Base-by-base conservation (phyloP, 2,797 vertebrate genomes). In the Threskiornis aethiopicus region DNA sequence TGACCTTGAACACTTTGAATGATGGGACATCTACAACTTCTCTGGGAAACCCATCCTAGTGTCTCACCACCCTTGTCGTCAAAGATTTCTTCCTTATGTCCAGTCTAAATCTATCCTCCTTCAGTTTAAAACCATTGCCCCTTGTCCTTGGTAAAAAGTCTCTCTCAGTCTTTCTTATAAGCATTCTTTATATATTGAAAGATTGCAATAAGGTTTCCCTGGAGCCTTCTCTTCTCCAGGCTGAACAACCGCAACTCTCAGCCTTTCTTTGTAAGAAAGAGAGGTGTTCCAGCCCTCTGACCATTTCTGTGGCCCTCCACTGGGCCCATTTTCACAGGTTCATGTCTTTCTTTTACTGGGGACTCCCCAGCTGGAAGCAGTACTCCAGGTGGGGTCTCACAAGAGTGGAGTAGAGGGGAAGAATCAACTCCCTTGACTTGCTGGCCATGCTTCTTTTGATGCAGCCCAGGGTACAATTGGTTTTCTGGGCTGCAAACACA, bases 401-500 rank as follows among this genome's bases (percentile, higher is more conserved):
- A 1, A 58, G 21, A 57, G 33, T 2, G 2, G 19, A 57, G 11
- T 18, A 87, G 10, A 54, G 13, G 5, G 14, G 21, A 18, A 67
- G 24, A 54, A 54, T 26, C 39, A 15, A 6, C 13, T 61, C 62
- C 21, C 20, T 67, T 5, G 11, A 21, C 14, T 13, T 67, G 16
- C 24, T 75, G 16, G 33, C 13, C 54, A 41, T 1, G 0, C 9
- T 62, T n/a, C 47, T 59, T 59, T 58, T 59, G 1, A 46, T 67
- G 39, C 11, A 59, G 33, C 22, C 5, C 19, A 52, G 28, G 22
- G 24, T 37, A 31, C 0, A 0, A 11, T 17, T 35, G 19, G 16
- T 9, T 35, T 79, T 71, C 35, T 49, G 25, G 21, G 6, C n/a
- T 42, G 31, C 15, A 25, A 42, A 15, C 5, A 16, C 26, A 42